Percentiles rank a stretch among this genome's conserved stretches.
Evolutionary conservation across 35 echinoderm and acorn worm genomes (phyloP).

Genomic region (Ophioderma brevispina): DNA sequence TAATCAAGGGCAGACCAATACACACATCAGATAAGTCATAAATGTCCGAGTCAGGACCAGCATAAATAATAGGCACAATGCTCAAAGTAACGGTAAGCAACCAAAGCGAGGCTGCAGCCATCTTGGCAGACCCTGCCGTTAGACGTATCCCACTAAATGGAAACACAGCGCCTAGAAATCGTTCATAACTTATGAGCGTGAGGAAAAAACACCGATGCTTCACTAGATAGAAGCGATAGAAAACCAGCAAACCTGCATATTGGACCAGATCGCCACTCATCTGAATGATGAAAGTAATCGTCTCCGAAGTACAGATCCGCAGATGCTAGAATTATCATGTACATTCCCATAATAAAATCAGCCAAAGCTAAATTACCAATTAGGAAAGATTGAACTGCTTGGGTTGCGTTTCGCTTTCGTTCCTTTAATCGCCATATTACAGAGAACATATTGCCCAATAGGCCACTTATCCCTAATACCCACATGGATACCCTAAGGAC

Average conservation of each 20-base stretch:
- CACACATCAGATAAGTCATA: constrained; percentile 89
- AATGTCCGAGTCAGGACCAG: constrained; percentile 22
- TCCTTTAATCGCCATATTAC: constrained; percentile 35
- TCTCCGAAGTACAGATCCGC: constrained; percentile 56
- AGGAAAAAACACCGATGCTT: constrained; percentile 78
- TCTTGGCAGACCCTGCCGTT: not conserved
- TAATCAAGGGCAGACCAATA: constrained; percentile 75
- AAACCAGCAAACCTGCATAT: constrained; percentile 76
- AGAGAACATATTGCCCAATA: constrained; percentile 72
- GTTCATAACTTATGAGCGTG: constrained; percentile 65
- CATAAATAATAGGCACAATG: constrained; percentile 44
- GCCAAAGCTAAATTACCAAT: constrained; percentile 76
- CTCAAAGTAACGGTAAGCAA: constrained; percentile 3
- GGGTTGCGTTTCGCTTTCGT: not conserved
- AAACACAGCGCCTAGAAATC: constrained; percentile 77
- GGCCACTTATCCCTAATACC: constrained; percentile 67
- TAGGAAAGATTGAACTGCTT: constrained; percentile 33
- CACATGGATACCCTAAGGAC: constrained; percentile 58
- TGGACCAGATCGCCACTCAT: constrained; percentile 49
- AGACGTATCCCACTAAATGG: constrained; percentile 72
- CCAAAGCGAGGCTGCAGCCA: constrained; percentile 43
- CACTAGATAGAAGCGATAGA: constrained; percentile 71
- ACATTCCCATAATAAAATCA: constrained; percentile 86
- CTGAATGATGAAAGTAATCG: constrained; percentile 57
- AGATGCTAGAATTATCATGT: constrained; percentile 75